Evolutionary conservation across 2,888 invertebrate species (phyloP).

Genomic region (Stenurella melanura): DNA sequence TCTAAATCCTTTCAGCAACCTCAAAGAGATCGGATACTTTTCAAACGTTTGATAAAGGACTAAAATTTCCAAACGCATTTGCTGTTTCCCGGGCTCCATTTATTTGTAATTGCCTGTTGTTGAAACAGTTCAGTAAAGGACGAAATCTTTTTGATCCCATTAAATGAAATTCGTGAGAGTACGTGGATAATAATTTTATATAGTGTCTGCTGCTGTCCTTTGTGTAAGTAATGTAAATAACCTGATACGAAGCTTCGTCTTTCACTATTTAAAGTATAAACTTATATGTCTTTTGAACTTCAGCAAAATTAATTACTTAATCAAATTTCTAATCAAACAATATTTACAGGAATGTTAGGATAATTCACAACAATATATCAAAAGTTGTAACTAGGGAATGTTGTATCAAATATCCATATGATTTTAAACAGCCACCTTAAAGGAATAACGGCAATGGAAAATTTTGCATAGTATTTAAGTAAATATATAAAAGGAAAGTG

Average conservation of each 20-base stretch:
- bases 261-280: neutral
- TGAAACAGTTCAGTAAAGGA: slow-evolving; percentile 18
- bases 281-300: neutral
- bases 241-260: neutral
- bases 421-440: no score
- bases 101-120: slow-evolving; percentile 30
- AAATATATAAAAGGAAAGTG: no score
- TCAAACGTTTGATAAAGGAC: slow-evolving; percentile 24
- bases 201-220: neutral
- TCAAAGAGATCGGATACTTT: slow-evolving; percentile 32
- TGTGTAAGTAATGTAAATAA: neutral
- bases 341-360: no score
- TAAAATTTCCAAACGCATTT: slow-evolving; percentile 16
- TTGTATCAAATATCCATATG: no score
- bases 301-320: no score
- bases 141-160: slow-evolving; percentile 27
- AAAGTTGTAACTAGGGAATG: no score
- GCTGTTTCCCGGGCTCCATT: slow-evolving; percentile 19
- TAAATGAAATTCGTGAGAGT: slow-evolving; percentile 12
- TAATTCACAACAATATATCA: no score
- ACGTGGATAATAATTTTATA: neutral
- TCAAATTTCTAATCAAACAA: no score
- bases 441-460: no score
- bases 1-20: slow-evolving; percentile 23
- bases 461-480: no score